Evolutionary conservation across 2,797 vertebrate species (phyloP), one percentile per base, ranked within the genome.

Genomic region (Acropternis orthonyx): DNA sequence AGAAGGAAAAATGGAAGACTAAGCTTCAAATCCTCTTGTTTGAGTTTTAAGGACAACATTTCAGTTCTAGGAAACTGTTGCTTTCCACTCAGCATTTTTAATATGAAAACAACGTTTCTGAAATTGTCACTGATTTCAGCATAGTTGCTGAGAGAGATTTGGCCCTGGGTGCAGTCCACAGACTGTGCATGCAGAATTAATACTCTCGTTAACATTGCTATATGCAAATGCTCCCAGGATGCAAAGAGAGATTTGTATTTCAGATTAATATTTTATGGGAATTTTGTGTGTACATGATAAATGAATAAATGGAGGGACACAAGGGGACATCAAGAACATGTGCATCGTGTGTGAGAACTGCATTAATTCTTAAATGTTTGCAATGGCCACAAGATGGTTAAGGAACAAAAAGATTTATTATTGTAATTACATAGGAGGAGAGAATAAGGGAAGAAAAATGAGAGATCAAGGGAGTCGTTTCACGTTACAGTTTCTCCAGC

Each of bases 251-350:
- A 94, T 96, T 85, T 96, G 95, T 95, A 96, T 97, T 95, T 94
- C 88, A 92, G 85, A 97, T 96, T 95, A 97, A 97, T 97, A 95
- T 96, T 97, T 96, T 67, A 97, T 90, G 83, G 77, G 85, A 93
- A 89, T 95, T 95, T 89, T 93, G 88, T 92, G 88, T 87, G 80
- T 95, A 96, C 89, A 95, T 76, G 93, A 96, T 90, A 94, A 95
- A 97, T 85, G 94, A 97, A 94, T 95, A 97, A 96, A 94, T 85
- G 83, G 94, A 93, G 74, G 77, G 80, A 95, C 96, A 95, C 93
- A 93, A 90, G 89, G 95, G 95, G 95, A 95, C 95, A 90, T 5
- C 46, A 48, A 85, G 83, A 95, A 96, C 92, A 95, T 74, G 94
- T 77, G 85, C 88, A 65, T 92, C 62, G 48, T 77, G 88, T 95